A percentile compares a stretch with the other conserved stretches of the same genome.
Conservation (phyloP, 2,888 invertebrate genomes). For the Pristionchus japonicus region DNA sequence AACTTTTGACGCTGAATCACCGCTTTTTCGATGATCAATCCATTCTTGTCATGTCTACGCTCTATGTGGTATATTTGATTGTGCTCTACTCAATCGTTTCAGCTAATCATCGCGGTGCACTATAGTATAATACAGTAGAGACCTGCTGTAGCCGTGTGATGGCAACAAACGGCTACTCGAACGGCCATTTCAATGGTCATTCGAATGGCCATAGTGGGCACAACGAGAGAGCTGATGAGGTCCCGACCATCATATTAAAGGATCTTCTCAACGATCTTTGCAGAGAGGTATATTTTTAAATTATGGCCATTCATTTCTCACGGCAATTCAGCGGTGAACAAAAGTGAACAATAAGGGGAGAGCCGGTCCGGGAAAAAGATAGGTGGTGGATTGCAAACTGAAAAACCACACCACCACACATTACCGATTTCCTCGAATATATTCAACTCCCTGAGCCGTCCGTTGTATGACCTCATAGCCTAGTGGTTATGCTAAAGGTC, state of each 20-base stretch:
- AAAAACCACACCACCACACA: too few species aligned
- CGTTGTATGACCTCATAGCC: too few species aligned
- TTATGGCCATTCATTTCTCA: neutral
- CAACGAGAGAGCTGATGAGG: neutral
- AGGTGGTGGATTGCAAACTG: too few species aligned
- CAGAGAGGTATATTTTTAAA: neutral
- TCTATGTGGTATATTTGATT: neutral
- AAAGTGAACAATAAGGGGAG: too few species aligned
- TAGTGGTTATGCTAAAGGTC: too few species aligned
- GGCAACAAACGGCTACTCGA: constrained; percentile 1
- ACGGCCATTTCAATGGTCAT: neutral
- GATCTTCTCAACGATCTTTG: neutral
- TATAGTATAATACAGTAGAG: neutral
- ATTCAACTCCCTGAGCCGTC: too few species aligned
- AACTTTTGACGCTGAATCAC: constrained; percentile 3
- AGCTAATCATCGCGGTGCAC: neutral
- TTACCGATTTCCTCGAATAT: too few species aligned
- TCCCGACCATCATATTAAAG: neutral
- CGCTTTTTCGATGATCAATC: neutral
- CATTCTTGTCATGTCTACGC: neutral
- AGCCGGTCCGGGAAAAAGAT: too few species aligned
- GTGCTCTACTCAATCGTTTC: neutral
- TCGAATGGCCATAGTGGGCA: neutral
- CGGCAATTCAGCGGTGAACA: too few species aligned
- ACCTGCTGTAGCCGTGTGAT: neutral